phyloP scores from a whole-genome alignment of 30 jellyfish, hydroid and myxozoan species.

The Mastigias papua region DNA sequence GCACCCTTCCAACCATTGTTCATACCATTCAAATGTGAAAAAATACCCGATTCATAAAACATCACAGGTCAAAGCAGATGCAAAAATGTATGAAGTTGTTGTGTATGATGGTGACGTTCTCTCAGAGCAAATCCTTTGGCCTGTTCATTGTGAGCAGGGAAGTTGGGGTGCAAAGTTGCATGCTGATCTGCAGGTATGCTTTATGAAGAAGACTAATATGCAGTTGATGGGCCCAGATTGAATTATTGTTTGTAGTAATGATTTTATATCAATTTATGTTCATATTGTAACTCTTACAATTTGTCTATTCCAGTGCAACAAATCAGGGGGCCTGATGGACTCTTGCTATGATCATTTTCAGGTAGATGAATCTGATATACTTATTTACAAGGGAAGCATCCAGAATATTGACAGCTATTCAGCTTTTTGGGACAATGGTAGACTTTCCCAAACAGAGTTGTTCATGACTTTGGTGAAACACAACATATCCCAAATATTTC shows the following conservation, averaged over 20 bases:
- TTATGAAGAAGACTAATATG: not conserved
- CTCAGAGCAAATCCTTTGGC: constrained; percentile 93
- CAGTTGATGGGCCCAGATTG: too few species aligned
- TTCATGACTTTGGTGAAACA: constrained; percentile 62
- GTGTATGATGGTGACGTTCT: constrained; percentile 76
- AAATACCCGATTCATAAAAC: constrained; percentile 79
- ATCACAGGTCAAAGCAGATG: constrained; percentile 56
- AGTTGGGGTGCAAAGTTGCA: constrained; percentile 96
- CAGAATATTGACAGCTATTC: constrained; percentile 87
- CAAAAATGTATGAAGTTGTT: constrained; percentile 67
- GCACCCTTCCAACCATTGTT: constrained; percentile 97
- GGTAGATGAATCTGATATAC: constrained; percentile 19
- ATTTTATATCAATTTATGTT: too few species aligned
- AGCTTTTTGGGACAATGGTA: constrained; percentile 98
- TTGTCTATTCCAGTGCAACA: not conserved
- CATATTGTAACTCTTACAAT: too few species aligned
- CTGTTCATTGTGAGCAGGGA: constrained; percentile 93
- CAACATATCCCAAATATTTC: constrained; percentile 55
- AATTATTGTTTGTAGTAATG: too few species aligned
- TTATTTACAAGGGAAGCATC: constrained; percentile 74
- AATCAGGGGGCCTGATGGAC: not conserved
- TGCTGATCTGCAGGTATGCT: constrained; percentile 75
- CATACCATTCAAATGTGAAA: constrained; percentile 77
- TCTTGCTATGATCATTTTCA: not conserved
- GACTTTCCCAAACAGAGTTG: constrained; percentile 77